Evolutionary conservation across 2,113 vertebrate species (phyloP).

Genomic region (Arothron firmamentum): DNA sequence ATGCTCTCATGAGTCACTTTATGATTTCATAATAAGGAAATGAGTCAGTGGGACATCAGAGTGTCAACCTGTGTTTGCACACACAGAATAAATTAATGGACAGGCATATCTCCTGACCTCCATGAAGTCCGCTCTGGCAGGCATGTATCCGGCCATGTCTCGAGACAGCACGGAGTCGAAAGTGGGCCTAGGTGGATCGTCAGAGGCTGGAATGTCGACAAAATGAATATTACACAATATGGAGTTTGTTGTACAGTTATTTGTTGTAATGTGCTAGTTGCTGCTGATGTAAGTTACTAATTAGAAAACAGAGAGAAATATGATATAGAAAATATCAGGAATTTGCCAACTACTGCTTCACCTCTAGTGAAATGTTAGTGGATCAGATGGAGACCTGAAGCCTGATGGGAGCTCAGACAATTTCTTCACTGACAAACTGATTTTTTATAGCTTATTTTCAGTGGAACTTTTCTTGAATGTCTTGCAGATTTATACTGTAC

Average conservation of each 20-base stretch:
- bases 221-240: background rate
- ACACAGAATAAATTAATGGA: background rate
- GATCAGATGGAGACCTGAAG: slow-evolving; percentile 18
- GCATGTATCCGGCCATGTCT: slow-evolving; percentile 99
- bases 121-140: slow-evolving; percentile 95
- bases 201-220: slow-evolving; percentile 76
- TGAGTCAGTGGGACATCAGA: too few relatives aligned
- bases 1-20: slow-evolving; percentile 1
- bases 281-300: background rate
- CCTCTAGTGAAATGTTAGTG: background rate
- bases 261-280: background rate
- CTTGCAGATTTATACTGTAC: background rate
- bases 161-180: slow-evolving; percentile 94
- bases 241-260: background rate
- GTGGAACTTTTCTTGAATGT: background rate
- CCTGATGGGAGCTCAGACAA: slow-evolving; percentile 2
- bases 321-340: background rate
- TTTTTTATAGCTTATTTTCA: background rate
- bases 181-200: slow-evolving; percentile 91
- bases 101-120: slow-evolving; percentile 78
- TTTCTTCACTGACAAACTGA: slow-evolving; percentile 22
- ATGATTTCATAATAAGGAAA: slow-evolving; percentile 2
- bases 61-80: background rate
- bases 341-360: slow-evolving; percentile 1
- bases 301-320: background rate